These are phyloP conservation scores for Microtus oregoni DNA, from an alignment of 2,113 vertebrate species.

Conservation along the genomic window DNA sequence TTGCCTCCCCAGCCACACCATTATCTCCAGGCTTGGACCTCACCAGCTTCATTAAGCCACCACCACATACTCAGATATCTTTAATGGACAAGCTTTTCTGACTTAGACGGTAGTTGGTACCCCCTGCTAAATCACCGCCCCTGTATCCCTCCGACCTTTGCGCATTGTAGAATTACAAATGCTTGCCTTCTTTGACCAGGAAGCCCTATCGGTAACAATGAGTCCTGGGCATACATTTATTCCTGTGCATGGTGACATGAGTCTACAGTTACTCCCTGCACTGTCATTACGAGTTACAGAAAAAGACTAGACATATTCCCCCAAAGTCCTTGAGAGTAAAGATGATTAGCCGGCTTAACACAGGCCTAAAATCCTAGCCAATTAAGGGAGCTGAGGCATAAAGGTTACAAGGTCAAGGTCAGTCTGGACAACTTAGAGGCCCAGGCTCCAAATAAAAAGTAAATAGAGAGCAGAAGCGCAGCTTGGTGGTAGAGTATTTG, in stretches of 20 bases:
- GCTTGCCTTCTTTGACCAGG: neutral
- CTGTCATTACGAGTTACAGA: neutral
- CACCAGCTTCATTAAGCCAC: neutral
- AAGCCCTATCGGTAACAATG: neutral
- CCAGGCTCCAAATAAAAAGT: neutral
- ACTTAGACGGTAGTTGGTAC: neutral
- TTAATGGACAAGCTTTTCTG: neutral
- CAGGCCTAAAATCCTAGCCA: neutral
- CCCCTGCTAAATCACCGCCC: neutral
- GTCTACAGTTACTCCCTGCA: neutral
- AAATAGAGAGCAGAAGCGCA: neutral
- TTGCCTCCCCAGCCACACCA: neutral
- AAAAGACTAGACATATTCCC: neutral
- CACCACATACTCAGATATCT: neutral
- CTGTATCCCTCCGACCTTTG: neutral
- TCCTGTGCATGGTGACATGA: neutral
- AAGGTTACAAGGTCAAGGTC: neutral
- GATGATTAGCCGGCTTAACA: neutral
- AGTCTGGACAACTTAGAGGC: neutral
- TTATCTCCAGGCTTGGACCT: neutral
- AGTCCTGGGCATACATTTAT: neutral
- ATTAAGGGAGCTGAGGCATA: neutral
- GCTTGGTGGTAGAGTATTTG: neutral
- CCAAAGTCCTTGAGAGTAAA: neutral
- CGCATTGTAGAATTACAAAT: neutral